Evolutionary conservation across 2,888 invertebrate genomes (phyloP).

Genomic region (Pherbina coryleti): DNA sequence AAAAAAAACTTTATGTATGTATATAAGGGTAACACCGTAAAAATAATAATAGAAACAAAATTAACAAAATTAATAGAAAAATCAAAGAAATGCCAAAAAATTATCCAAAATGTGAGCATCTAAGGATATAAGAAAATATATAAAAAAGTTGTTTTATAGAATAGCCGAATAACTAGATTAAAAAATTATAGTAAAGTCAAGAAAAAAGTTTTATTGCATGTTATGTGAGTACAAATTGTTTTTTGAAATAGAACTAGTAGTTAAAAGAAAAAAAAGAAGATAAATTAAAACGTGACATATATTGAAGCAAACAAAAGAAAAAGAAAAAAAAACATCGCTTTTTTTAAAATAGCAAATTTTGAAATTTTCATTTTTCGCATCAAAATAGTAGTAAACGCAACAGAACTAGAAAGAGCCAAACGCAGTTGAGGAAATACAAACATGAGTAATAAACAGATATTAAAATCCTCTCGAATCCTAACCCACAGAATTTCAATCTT

Average conservation of each 20-base stretch:
- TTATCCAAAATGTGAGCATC: slow-evolving; percentile 21
- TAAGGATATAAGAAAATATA: slow-evolving; percentile 29
- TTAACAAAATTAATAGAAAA: background rate
- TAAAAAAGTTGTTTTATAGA: slow-evolving; percentile 32
- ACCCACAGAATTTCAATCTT: too few species aligned
- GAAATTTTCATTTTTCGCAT: background rate
- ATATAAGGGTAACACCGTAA: background rate
- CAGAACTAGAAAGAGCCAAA: background rate
- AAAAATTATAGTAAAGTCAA: background rate
- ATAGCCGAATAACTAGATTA: slow-evolving; percentile 23
- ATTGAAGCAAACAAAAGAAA: background rate
- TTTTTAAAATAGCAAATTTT: background rate
- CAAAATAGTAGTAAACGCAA: background rate
- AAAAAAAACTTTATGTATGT: slow-evolving; percentile 15
- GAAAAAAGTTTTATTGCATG: slow-evolving; percentile 7
- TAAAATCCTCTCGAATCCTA: too few species aligned
- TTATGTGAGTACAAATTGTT: slow-evolving; percentile 27
- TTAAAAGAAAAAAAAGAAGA: background rate
- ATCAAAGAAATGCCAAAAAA: background rate
- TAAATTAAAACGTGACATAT: background rate
- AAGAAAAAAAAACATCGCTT: background rate
- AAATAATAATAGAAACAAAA: background rate
- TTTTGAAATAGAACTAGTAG: slow-evolving; percentile 4
- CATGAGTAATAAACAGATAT: too few species aligned
- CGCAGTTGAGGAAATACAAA: too few species aligned